These are phyloP conservation scores for Sesia bembeciformis DNA, from an alignment of 2,888 invertebrate species.

Conservation along the genomic window DNA sequence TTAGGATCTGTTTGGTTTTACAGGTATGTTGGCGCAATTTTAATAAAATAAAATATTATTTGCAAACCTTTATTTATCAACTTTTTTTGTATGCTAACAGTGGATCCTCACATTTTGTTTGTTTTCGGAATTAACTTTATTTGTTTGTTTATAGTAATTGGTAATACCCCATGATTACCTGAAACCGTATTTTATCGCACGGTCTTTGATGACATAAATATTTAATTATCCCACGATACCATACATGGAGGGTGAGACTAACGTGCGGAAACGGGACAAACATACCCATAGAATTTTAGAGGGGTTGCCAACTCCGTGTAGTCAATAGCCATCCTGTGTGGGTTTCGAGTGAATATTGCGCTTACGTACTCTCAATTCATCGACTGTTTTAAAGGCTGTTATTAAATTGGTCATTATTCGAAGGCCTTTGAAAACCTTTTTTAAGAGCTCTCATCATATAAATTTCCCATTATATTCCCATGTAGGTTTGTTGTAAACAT, in stretches of 20 bases:
- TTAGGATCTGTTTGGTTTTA: constrained; percentile 30
- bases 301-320: constrained; percentile 46
- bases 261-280: constrained; percentile 46
- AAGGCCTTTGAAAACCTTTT: too few species aligned
- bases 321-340: background rate
- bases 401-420: too few species aligned
- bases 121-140: too few species aligned
- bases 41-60: background rate
- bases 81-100: too few species aligned
- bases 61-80: background rate
- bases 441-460: too few species aligned
- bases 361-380: too few species aligned
- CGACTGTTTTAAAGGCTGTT: too few species aligned
- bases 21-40: background rate
- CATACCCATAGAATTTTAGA: constrained; percentile 35
- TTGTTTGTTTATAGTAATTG: too few species aligned
- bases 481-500: too few species aligned
- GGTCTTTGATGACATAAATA: constrained; percentile 38
- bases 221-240: constrained; percentile 67
- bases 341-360: too few species aligned
- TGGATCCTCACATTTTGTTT: too few species aligned
- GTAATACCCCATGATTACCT: background rate
- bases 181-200: background rate
- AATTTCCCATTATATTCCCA: too few species aligned
- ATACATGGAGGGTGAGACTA: constrained; percentile 46